These are phyloP conservation scores for Sigmodon hispidus DNA, from an alignment of 2,113 vertebrate species.

Conservation along the genomic window DNA sequence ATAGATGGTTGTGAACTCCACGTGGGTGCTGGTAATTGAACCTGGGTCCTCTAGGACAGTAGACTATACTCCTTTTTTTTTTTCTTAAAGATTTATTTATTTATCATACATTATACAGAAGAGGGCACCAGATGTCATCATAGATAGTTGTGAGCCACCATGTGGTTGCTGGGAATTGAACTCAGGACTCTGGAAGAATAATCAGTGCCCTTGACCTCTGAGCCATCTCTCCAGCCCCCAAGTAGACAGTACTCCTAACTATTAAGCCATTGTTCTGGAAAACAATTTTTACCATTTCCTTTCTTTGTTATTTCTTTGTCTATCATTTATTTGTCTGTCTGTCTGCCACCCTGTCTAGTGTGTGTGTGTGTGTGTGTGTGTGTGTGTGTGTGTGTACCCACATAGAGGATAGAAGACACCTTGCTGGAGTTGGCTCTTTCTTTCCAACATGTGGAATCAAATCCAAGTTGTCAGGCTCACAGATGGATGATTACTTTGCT, in stretches of 20 bases:
- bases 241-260: neutral
- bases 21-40: neutral
- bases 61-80: neutral
- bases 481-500: neutral
- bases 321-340: neutral
- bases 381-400: neutral
- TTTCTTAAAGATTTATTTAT: no score
- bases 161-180: no score
- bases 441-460: neutral
- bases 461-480: neutral
- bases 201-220: no score
- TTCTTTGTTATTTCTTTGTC: neutral
- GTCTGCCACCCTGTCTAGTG: neutral
- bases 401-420: neutral
- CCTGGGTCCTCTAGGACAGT: neutral
- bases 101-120: no score
- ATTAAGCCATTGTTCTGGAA: neutral
- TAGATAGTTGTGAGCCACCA: no score
- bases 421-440: neutral
- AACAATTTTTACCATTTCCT: neutral
- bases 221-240: no score
- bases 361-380: neutral
- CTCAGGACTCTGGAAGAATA: no score
- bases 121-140: no score
- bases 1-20: neutral